A percentile compares a stretch with the other conserved stretches of the same genome.
Evolutionary conservation across 2,797 vertebrate species (phyloP).

Genomic region (Staurois parvus): DNA sequence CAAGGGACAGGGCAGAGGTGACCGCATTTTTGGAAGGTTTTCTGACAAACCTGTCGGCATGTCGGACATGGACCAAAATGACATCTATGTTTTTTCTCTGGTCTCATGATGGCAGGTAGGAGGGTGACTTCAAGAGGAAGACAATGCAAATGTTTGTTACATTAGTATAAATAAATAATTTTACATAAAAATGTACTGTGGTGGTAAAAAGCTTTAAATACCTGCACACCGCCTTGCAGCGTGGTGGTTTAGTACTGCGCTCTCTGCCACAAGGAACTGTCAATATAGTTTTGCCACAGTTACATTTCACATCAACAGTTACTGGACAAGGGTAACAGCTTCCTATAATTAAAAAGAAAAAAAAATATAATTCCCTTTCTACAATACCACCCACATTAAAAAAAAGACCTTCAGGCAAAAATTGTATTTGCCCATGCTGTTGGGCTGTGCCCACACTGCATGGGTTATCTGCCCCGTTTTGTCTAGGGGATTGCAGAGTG

Average conservation of each 20-base stretch:
- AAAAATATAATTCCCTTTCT: not conserved
- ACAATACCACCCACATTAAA: too few species aligned
- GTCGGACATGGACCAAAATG: conserved; percentile 88
- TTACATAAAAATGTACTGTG: not conserved
- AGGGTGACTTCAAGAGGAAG: conserved; percentile 73
- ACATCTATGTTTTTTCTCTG: conserved; percentile 87
- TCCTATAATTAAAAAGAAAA: conserved; percentile 72
- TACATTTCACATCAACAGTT: conserved; percentile 85
- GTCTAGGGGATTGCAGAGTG: too few species aligned
- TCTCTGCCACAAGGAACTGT: conserved; percentile 92
- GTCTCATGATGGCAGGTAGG: conserved; percentile 88
- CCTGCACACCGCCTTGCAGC: conserved; percentile 90
- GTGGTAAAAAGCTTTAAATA: conserved; percentile 65
- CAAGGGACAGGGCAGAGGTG: conserved; percentile 87
- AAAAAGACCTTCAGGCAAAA: too few species aligned
- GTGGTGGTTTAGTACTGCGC: conserved; percentile 88
- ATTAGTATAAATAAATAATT: not conserved
- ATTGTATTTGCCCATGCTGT: too few species aligned
- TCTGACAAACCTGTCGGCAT: conserved; percentile 85
- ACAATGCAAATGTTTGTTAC: conserved; percentile 43
- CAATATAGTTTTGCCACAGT: conserved; percentile 80
- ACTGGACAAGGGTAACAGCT: conserved; percentile 94
- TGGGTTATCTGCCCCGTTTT: too few species aligned
- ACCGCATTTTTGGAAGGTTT: conserved; percentile 75
- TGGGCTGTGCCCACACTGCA: too few species aligned